These are phyloP conservation scores for Armadillidium nasatum DNA, from an alignment of 1,140 invertebrate genomes.

Conservation along the genomic window DNA sequence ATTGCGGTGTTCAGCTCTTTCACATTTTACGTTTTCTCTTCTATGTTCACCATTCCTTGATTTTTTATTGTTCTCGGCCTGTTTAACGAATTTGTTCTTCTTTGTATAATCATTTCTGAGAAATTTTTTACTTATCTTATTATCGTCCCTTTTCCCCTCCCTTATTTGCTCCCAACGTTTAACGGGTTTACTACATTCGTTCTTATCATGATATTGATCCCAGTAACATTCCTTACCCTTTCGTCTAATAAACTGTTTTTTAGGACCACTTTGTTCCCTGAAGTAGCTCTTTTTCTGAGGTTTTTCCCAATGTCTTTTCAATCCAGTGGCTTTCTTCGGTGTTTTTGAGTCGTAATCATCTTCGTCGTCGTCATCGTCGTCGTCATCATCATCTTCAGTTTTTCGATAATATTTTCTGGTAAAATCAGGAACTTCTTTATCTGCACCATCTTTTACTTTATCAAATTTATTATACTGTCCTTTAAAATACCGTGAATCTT, in stretches of 20 bases:
- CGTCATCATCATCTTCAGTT: not conserved
- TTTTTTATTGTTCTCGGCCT: too few relatives aligned
- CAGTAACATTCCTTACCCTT: not conserved
- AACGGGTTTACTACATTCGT: too few relatives aligned
- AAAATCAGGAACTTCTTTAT: not conserved
- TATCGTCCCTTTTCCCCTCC: too few relatives aligned
- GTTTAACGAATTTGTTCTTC: too few relatives aligned
- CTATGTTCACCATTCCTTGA: too few relatives aligned
- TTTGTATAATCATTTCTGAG: too few relatives aligned
- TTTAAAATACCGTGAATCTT: not conserved
- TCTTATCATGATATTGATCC: too few relatives aligned
- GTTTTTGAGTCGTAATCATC: not conserved
- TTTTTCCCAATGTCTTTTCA: not conserved
- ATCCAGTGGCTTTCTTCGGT: not conserved
- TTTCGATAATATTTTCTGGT: too few relatives aligned
- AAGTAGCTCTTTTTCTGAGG: not conserved
- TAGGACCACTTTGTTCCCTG: not conserved
- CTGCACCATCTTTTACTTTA: not conserved
- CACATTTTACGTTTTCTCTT: too few relatives aligned
- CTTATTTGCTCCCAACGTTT: too few relatives aligned
- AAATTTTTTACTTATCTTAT: too few relatives aligned
- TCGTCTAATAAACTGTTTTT: not conserved
- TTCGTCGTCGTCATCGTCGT: not conserved
- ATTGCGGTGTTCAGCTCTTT: too few relatives aligned
- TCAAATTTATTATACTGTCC: constrained; percentile 1